Base-by-base conservation (phyloP, 2,797 vertebrate genomes). In the Gallirallus australis region DNA sequence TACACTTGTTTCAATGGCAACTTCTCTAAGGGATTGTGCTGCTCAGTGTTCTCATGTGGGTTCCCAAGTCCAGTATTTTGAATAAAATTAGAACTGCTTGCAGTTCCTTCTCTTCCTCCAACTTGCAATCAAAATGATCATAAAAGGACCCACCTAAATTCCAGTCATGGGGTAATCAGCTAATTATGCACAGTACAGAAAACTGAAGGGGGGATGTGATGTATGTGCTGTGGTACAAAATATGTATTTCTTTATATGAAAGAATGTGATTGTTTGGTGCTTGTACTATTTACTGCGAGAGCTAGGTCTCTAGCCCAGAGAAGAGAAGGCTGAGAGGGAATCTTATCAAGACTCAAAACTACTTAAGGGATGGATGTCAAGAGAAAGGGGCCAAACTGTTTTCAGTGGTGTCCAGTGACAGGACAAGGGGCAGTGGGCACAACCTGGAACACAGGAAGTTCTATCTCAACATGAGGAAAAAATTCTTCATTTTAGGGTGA, bases 81-180 rank as follows among this genome's bases (percentile, higher is more conserved):
- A 45, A 48, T 76, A 77, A 97, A 93, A 96, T 94, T 42, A 80
- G 73, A 33, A 72, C 42, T 92, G 60, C 39, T 93, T 93, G 64
- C 56, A 86, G 52, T 86, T 95, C 90, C 86, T 94, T 70, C 93
- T 94, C 95, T 83, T 94, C 91, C 91, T 93, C 83, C 79, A 69
- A 5, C 27, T 88, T 76, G 40, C 56, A 92, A 84, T 92, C 81
- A 73, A 89, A 86, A 63, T 73, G 78, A 90, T 79, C 52, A 50
- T 64, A 60, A 90, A 89, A 88, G 73, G 78, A 93, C 42, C 33
- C 90, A 90, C 86, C 77, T 95, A 77, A 79, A 79, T 95, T 95
- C 96, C 93, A 86, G 94, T 80, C 89, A 48, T 77, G 83, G 82
- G 66, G 60, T 80, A 92, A 84, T 90, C 73, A 84, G 56, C 35